Conservation (phyloP, 2,797 vertebrate genomes). For the Euthynnus affinis region DNA sequence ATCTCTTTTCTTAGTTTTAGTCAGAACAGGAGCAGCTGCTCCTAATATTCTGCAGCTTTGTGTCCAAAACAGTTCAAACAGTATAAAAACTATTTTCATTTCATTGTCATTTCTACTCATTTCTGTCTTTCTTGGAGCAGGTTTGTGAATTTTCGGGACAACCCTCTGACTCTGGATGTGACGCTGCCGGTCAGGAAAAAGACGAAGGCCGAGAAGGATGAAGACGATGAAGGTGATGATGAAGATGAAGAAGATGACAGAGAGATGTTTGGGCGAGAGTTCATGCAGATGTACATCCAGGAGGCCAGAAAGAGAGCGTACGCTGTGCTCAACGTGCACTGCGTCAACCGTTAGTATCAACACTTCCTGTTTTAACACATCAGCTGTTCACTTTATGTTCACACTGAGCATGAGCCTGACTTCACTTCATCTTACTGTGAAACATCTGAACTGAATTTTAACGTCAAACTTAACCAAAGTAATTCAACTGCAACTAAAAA, state of each 20-base stretch:
- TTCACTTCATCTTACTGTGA: too few species aligned
- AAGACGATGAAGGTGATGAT: constrained; percentile 72
- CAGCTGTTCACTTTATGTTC: too few species aligned
- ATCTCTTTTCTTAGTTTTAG: too few species aligned
- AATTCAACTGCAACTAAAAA: too few species aligned
- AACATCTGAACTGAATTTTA: too few species aligned
- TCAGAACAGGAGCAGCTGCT: too few species aligned
- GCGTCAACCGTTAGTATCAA: constrained; percentile 41
- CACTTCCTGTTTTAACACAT: too few species aligned
- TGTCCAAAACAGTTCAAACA: too few species aligned
- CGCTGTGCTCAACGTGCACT: constrained; percentile 75
- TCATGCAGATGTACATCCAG: constrained; percentile 93
- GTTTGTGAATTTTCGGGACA: constrained; percentile 98
- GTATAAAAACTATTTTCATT: background rate
- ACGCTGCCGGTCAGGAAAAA: constrained; percentile 84
- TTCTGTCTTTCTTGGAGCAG: constrained; percentile 74
- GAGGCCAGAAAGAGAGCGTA: constrained; percentile 85
- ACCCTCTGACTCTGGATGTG: constrained; percentile 90
- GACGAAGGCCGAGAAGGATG: constrained; percentile 81
- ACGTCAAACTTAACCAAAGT: too few species aligned
- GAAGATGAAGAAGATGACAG: constrained; percentile 85
- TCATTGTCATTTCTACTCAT: too few species aligned
- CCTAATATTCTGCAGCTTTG: too few species aligned
- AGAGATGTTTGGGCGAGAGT: constrained; percentile 94
- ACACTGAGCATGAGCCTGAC: too few species aligned